phyloP scores from a whole-genome alignment of 2,888 invertebrate genomes.

The Anarsia innoxiella region DNA sequence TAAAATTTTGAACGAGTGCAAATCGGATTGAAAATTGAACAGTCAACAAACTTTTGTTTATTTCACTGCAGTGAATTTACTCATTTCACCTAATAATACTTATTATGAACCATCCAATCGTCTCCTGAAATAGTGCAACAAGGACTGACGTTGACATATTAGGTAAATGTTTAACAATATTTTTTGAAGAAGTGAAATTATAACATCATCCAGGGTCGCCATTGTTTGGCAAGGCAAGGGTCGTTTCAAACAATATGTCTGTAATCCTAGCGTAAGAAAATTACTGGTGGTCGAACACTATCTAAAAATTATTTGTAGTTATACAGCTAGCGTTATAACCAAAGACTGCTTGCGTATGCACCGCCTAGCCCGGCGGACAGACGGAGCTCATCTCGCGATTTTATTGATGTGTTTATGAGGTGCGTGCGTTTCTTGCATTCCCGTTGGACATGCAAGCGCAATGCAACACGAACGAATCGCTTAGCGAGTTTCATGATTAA shows the following conservation, averaged over 20 bases:
- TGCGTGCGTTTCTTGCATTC: not conserved
- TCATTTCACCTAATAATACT: constrained; percentile 54
- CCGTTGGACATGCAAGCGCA: not conserved
- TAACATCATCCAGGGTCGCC: constrained; percentile 62
- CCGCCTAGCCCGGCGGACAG: constrained; percentile 1
- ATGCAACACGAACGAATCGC: not conserved
- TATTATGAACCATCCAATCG: constrained; percentile 66
- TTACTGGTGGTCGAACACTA: too few species aligned
- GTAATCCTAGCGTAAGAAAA: not conserved
- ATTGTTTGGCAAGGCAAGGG: constrained; percentile 69
- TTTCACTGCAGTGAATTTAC: constrained; percentile 63
- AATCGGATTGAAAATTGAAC: constrained; percentile 68
- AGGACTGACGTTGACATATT: constrained; percentile 63
- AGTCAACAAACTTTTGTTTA: constrained; percentile 77
- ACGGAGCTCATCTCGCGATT: too few species aligned
- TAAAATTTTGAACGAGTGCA: constrained; percentile 59
- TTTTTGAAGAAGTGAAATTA: constrained; percentile 40
- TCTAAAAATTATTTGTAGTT: not conserved
- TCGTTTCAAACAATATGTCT: constrained; percentile 23
- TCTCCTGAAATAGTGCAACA: constrained; percentile 61
- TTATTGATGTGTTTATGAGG: not conserved
- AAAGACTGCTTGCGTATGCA: too few species aligned
- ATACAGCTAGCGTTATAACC: constrained; percentile 3
- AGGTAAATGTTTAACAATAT: constrained; percentile 52
- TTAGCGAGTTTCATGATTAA: not conserved